These are phyloP conservation scores for Agonopterix subpropinquella DNA, from an alignment of 2,888 invertebrate genomes.

Conservation along the genomic window DNA sequence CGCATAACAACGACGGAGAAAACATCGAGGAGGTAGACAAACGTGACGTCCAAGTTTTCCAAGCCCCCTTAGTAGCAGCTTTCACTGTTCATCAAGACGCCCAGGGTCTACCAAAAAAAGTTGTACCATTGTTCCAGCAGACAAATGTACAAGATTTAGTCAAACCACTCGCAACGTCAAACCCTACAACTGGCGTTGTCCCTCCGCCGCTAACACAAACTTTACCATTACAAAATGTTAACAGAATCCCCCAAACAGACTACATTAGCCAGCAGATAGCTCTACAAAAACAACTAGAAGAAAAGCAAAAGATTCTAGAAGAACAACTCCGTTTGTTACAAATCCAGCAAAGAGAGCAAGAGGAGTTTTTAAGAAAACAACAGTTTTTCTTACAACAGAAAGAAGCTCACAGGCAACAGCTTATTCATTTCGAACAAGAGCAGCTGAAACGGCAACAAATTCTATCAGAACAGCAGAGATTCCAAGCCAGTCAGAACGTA, in stretches of 20 bases:
- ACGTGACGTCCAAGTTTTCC: conserved; percentile 85
- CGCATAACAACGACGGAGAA: conserved; percentile 80
- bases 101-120: conserved; percentile 84
- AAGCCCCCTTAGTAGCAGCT: conserved; percentile 88
- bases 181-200: background rate
- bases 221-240: conserved; percentile 18
- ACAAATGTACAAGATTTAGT: conserved; percentile 24
- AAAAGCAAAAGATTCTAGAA: conserved; percentile 81
- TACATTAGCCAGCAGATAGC: conserved; percentile 53
- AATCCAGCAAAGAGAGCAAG: conserved; percentile 81
- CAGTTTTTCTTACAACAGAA: conserved; percentile 73
- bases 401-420: conserved; percentile 54
- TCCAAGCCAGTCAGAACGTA: conserved; percentile 42
- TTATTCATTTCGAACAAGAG: conserved; percentile 21
- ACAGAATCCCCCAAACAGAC: conserved; percentile 33
- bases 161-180: conserved; percentile 24
- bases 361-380: conserved; percentile 79
- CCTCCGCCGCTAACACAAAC: background rate
- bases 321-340: conserved; percentile 81
- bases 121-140: conserved; percentile 82
- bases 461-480: conserved; percentile 4
- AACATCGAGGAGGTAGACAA: conserved; percentile 81
- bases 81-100: conserved; percentile 91
- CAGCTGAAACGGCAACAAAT: conserved; percentile 40
- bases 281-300: conserved; percentile 72